Percentiles rank a stretch among this genome's conserved stretches.
Evolutionary conservation across 2,113 vertebrate species (phyloP).

Genomic region (Baryphthengus martii): DNA sequence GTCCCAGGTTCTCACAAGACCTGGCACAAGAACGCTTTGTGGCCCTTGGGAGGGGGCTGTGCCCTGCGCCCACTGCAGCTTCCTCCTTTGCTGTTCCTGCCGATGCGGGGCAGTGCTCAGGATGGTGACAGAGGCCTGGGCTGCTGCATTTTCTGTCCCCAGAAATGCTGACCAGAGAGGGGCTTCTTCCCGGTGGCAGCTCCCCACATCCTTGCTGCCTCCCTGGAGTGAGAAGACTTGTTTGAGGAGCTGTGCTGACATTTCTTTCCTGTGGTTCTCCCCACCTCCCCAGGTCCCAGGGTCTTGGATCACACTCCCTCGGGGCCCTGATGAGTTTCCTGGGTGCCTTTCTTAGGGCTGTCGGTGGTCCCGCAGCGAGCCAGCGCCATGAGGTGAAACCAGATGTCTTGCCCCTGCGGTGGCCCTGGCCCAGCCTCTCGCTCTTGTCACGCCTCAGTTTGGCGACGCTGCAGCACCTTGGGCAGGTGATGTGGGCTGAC

Average conservation of each 20-base stretch:
- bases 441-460: accelerated
- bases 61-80: not conserved
- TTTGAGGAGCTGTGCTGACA: not conserved
- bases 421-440: accelerated
- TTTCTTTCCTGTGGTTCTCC: not conserved
- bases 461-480: accelerated
- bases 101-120: accelerated
- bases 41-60: accelerated
- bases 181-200: not conserved
- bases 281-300: not conserved
- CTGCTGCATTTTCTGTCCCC: not conserved
- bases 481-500: not conserved
- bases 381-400: not conserved
- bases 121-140: not conserved
- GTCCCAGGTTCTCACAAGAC: not conserved
- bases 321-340: accelerated
- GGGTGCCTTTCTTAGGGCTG: not conserved
- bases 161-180: not conserved
- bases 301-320: accelerated
- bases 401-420: accelerated
- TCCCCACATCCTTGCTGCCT: accelerated
- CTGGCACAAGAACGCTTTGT: not conserved
- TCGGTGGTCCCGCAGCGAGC: not conserved
- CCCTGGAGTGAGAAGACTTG: accelerated
- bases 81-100: not conserved